phyloP scores from a whole-genome alignment of 2,797 vertebrate genomes.

The Pseudochromis fuscus region DNA sequence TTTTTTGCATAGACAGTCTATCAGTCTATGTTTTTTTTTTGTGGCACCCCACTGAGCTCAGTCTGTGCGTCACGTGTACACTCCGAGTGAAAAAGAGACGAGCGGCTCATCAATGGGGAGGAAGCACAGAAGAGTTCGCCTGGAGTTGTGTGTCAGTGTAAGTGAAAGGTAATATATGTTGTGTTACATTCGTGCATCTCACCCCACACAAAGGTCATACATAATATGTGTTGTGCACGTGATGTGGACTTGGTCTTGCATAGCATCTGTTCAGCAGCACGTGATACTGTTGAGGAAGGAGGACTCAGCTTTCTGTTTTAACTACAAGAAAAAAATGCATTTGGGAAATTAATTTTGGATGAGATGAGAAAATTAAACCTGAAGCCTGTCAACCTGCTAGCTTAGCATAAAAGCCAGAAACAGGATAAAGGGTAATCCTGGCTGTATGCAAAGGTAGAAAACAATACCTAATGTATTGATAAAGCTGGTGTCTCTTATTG shows the following conservation, averaged over 20 bases:
- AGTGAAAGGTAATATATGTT: neutral
- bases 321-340: too few species aligned
- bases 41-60: neutral
- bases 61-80: neutral
- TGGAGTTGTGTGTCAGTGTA: constrained; percentile 6
- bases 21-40: neutral
- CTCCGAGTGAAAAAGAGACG: constrained; percentile 51
- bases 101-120: neutral
- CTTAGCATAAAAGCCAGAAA: too few species aligned
- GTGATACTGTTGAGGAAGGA: too few species aligned
- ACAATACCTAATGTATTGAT: too few species aligned
- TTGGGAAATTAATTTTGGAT: too few species aligned
- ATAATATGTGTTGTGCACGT: constrained; percentile 38
- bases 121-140: neutral
- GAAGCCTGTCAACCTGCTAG: too few species aligned
- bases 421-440: too few species aligned
- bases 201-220: constrained; percentile 85
- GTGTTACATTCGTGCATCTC: constrained; percentile 45
- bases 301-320: too few species aligned
- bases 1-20: too few species aligned
- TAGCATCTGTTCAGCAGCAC: constrained; percentile 83
- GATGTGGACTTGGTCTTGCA: constrained; percentile 67
- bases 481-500: too few species aligned
- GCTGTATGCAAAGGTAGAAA: too few species aligned
- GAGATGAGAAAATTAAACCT: too few species aligned